phyloP scores from a whole-genome alignment of 2,113 vertebrate genomes.

The Gymnorhina tibicen region DNA sequence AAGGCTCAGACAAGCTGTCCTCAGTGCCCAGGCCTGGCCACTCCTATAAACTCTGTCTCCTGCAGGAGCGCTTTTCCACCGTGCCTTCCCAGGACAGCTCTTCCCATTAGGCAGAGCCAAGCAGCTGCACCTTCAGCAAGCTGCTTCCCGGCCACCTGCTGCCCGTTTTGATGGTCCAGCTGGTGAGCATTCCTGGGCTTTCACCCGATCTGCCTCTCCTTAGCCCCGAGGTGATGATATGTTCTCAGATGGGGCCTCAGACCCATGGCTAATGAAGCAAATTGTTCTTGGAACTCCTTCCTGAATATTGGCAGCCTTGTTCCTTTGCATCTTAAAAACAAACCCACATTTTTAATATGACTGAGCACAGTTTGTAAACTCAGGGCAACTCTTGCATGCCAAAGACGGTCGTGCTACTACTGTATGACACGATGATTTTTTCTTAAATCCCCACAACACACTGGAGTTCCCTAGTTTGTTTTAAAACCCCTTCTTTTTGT shows the following conservation, averaged over 20 bases:
- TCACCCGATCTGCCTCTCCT: background rate
- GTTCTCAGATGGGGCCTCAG: background rate
- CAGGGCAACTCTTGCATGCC: background rate
- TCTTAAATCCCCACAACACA: background rate
- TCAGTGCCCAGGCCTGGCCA: rapidly evolving
- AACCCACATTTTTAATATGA: background rate
- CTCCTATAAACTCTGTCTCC: background rate
- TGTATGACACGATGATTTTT: rapidly evolving
- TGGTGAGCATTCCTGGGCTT: background rate
- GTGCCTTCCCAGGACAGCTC: background rate
- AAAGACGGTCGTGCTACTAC: background rate
- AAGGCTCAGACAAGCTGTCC: background rate
- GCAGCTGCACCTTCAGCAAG: conserved; percentile 29
- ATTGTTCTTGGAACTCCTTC: background rate
- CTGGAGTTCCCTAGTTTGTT: background rate
- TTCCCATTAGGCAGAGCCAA: background rate
- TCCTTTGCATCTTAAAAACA: background rate
- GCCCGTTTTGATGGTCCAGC: conserved; percentile 14
- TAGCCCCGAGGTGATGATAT: background rate
- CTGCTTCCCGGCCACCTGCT: background rate
- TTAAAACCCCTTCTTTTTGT: background rate
- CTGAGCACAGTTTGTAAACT: background rate
- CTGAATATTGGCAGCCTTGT: background rate
- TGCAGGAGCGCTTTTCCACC: background rate
- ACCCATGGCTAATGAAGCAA: conserved; percentile 8